Evolutionary conservation across 2,797 vertebrate genomes (phyloP).

Genomic region (Myotis planiceps): DNA sequence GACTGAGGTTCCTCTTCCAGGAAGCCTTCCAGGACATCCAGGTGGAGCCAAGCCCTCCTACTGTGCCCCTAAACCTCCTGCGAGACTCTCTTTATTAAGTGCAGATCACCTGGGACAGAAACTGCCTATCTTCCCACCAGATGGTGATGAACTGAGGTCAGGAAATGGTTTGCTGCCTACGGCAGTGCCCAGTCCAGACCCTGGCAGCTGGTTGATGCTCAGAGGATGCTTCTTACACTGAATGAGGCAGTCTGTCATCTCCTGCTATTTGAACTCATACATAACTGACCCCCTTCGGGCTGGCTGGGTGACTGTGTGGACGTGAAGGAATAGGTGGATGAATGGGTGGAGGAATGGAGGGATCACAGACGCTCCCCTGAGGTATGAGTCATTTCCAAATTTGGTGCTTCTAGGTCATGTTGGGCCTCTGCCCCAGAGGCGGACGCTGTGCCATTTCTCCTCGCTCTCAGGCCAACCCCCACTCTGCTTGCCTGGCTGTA

Average conservation of each 20-base stretch:
- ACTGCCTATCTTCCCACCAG: background rate
- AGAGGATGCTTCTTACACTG: background rate
- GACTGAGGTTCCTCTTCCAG: background rate
- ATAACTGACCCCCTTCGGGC: background rate
- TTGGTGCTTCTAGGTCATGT: background rate
- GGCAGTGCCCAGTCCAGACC: background rate
- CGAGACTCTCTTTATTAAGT: background rate
- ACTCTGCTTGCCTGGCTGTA: background rate
- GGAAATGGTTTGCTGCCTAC: background rate
- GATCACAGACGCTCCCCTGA: background rate
- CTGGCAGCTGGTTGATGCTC: background rate
- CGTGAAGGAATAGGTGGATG: background rate
- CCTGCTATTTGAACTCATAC: background rate
- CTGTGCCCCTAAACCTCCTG: background rate
- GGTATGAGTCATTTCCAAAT: background rate
- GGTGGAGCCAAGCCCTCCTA: background rate
- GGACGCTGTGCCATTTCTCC: background rate
- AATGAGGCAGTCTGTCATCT: background rate
- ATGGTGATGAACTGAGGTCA: background rate
- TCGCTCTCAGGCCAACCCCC: background rate
- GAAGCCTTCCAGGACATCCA: background rate
- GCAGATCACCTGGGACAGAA: background rate
- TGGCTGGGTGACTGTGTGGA: background rate
- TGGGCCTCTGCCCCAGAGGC: background rate
- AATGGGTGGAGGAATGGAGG: background rate